These are phyloP conservation scores for Indicator indicator DNA, from an alignment of 2,113 vertebrate species.

Conservation along the genomic window DNA sequence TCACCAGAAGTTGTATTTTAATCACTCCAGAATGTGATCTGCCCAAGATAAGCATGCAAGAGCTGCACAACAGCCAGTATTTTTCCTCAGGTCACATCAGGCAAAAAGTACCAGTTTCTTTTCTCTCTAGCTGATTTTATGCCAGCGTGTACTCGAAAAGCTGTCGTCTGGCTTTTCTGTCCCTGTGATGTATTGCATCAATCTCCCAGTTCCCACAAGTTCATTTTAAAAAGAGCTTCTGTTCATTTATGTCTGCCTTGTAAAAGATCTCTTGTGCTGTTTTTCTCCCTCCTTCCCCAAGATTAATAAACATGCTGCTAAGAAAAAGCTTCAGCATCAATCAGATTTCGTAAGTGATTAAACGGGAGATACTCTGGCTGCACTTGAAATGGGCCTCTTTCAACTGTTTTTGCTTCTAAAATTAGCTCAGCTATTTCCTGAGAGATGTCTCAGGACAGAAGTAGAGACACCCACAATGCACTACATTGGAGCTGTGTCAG, in stretches of 20 bases:
- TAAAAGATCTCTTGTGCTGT: neutral
- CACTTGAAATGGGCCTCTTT: neutral
- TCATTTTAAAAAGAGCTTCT: slow-evolving; percentile 34
- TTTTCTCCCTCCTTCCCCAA: neutral
- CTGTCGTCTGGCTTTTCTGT: neutral
- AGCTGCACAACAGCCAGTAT: neutral
- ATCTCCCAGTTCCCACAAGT: slow-evolving; percentile 1
- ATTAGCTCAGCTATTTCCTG: slow-evolving; percentile 53
- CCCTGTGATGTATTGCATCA: neutral
- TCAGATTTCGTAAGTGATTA: slow-evolving; percentile 42
- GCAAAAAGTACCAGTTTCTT: slow-evolving; percentile 30
- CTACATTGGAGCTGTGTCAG: neutral
- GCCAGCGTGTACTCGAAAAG: neutral
- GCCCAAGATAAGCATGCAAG: neutral
- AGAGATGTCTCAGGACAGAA: neutral
- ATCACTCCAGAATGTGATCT: slow-evolving; percentile 36
- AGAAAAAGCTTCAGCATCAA: slow-evolving; percentile 26
- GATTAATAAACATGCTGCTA: slow-evolving; percentile 39
- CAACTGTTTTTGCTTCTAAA: slow-evolving; percentile 55
- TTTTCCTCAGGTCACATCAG: slow-evolving; percentile 16
- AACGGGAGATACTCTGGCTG: neutral
- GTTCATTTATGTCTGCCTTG: neutral
- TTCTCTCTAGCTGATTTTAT: slow-evolving; percentile 26
- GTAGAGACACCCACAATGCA: neutral
- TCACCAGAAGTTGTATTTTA: slow-evolving; percentile 46